Evolutionary conservation across 2,113 vertebrate genomes (phyloP).

Genomic region (Himantopus leucocephalus): DNA sequence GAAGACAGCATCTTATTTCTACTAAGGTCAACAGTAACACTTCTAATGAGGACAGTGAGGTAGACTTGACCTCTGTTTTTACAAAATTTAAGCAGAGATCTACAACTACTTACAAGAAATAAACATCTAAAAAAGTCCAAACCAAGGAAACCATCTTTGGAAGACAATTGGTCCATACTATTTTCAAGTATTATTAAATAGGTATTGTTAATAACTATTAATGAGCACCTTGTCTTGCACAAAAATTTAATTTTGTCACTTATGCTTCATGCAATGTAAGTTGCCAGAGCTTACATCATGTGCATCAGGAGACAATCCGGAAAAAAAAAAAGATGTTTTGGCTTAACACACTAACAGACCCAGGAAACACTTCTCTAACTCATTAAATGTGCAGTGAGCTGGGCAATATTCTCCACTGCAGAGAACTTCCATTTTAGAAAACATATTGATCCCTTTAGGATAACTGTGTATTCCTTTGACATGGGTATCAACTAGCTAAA

Average conservation of each 20-base stretch:
- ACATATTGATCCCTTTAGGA: not conserved
- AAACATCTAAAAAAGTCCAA: not conserved
- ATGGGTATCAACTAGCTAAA: not conserved
- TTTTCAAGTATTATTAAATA: not conserved
- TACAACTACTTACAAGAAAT: not conserved
- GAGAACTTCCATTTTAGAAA: not conserved
- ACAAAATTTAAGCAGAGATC: not conserved
- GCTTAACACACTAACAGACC: not conserved
- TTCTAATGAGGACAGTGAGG: not conserved
- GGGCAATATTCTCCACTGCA: not conserved
- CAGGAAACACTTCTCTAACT: not conserved
- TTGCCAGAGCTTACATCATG: not conserved
- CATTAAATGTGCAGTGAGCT: not conserved
- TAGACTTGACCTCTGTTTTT: not conserved
- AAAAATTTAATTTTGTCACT: not conserved
- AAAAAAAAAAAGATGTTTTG: not conserved
- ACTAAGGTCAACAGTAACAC: not conserved
- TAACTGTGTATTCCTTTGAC: not conserved
- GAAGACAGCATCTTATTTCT: not conserved
- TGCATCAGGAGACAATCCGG: not conserved
- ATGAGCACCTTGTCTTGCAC: not conserved
- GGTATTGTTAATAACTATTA: not conserved
- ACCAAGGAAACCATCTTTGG: not conserved
- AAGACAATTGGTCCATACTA: not conserved
- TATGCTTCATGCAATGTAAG: not conserved